phyloP scores from a whole-genome alignment of 2,888 invertebrate species.

The Toxonevra muliebris region DNA sequence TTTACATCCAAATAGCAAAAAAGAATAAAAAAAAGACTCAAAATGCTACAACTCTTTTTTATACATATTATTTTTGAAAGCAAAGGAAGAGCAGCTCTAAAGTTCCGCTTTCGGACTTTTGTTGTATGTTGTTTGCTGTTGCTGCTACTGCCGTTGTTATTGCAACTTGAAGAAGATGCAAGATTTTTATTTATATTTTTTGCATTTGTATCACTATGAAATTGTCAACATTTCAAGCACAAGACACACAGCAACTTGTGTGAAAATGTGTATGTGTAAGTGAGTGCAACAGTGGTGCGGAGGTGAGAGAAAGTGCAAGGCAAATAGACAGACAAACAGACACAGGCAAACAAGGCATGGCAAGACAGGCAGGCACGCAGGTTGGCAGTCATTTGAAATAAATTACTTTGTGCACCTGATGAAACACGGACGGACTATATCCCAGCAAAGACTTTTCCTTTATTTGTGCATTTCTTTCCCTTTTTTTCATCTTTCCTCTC shows the following conservation, averaged over 20 bases:
- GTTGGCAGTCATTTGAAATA: conserved; percentile 55
- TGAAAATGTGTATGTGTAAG: background rate
- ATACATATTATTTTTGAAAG: too few relatives aligned
- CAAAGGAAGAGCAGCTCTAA: background rate
- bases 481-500: conserved; percentile 22
- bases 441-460: conserved; percentile 36
- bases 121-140: background rate
- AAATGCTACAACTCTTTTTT: background rate
- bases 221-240: conserved; percentile 16
- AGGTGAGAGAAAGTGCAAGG: background rate
- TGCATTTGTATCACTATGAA: conserved; percentile 9
- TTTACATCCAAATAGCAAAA: too few relatives aligned
- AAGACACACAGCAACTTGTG: conserved; percentile 1
- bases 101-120: conserved; percentile 5
- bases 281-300: too few relatives aligned
- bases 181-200: too few relatives aligned
- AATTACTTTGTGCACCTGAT: conserved; percentile 60
- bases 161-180: background rate
- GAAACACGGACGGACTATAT: conserved; percentile 46
- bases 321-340: background rate
- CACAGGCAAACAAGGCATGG: background rate
- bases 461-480: conserved; percentile 13
- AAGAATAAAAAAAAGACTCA: background rate
- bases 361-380: conserved; percentile 13
- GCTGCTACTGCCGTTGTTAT: background rate